Evolutionary conservation across 2,888 invertebrate genomes (phyloP).

Genomic region (Eupithecia pulchellata): DNA sequence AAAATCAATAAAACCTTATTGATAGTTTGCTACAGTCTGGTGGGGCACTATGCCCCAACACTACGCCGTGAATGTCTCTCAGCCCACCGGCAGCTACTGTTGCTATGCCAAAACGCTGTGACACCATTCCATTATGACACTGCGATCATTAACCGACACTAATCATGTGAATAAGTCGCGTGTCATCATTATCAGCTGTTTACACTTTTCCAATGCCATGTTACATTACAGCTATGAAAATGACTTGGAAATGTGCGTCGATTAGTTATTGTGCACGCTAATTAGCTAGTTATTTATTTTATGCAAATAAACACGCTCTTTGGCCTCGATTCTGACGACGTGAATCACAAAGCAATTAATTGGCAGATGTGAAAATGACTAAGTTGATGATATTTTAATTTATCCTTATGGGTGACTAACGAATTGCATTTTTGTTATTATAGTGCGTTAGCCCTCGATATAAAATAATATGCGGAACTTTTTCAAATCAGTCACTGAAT

Average conservation of each 20-base stretch:
- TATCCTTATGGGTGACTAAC: not conserved
- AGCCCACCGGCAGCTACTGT: not conserved
- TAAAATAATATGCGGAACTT: too few relatives aligned
- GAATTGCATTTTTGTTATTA: too few relatives aligned
- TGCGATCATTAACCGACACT: slow-evolving; percentile 51
- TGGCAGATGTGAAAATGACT: not conserved
- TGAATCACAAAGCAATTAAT: not conserved
- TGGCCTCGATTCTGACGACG: not conserved
- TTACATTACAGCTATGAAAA: slow-evolving; percentile 10
- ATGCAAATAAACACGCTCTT: not conserved
- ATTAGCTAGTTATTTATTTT: not conserved
- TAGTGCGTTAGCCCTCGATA: too few relatives aligned
- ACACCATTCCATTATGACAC: slow-evolving; percentile 48
- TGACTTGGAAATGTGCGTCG: not conserved
- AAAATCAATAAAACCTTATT: too few relatives aligned
- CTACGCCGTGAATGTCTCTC: not conserved
- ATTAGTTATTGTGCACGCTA: not conserved
- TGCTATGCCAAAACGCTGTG: slow-evolving; percentile 9
- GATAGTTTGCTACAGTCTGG: too few relatives aligned
- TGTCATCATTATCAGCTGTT: slow-evolving; percentile 55
- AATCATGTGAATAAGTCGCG: slow-evolving; percentile 53
- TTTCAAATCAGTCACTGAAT: too few relatives aligned
- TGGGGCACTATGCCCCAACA: too few relatives aligned
- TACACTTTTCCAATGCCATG: slow-evolving; percentile 48
- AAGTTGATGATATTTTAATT: not conserved